Evolutionary conservation across 2,888 invertebrate genomes (phyloP), one percentile per base, ranked within the genome.

Genomic region (Ectobius pallidus): DNA sequence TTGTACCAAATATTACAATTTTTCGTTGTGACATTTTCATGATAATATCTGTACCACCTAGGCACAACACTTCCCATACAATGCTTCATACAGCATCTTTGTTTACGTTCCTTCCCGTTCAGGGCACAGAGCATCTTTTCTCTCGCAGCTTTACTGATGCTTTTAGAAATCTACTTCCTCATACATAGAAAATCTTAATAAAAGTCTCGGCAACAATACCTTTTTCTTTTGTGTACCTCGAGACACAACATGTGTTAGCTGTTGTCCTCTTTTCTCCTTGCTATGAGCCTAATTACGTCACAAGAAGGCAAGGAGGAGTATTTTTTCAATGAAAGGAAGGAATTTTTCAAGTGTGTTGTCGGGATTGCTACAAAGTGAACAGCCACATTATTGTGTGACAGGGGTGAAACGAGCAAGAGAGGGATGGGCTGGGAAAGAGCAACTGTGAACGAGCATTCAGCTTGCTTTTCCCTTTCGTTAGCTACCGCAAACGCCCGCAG

Each of bases 271-370:
- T 25, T 58, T 14, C 16, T 30, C 16, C 18, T 27, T 20, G 22
- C 62, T 34, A 62, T 39, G 39, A 34, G 20, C 44, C 20, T 65
- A 65, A 65, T 65, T 65, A 44, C 65, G 30, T 34, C 62, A 62
- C 62, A 34, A 34, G 14, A 22, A 55, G 55, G 55, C 55, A 25
- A 11, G 61, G 30, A 16, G 46, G 11, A 9, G 30, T 1, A 1
- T 32, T 61, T 18, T 14, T 30, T 39, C 39, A 11, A 7, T 62
- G 20, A 62, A 62, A 62, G 39, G 62, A 20, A 62, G 62, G 39
- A 39, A n/a, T 58, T 58, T 58, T 34, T 58, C 30, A 30, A 58
- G 58, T 65, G 27, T 65, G 44, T 44, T 65, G 44, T 46, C 65
- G 62, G 61, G 16, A n/a, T 18, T 34, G 39, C 62, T 39, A 27